phyloP scores from a whole-genome alignment of 1,140 invertebrate genomes.

The Dysdera silvatica region DNA sequence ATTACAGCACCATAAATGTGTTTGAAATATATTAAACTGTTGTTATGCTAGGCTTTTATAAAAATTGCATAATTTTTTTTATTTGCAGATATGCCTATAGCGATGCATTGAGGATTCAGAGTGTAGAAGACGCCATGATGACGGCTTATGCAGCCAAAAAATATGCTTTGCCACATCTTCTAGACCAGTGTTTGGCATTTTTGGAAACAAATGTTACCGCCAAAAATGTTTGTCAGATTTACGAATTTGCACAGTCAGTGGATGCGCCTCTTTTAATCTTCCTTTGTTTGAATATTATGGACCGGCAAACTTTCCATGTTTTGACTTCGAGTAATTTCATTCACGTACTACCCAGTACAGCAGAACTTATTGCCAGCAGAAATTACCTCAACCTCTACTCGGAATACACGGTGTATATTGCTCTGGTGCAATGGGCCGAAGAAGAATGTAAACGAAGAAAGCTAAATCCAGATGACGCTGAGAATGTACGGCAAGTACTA shows the following conservation, averaged over 20 bases:
- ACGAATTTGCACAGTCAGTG: conserved; percentile 35
- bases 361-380: conserved; percentile 35
- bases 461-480: conserved; percentile 24
- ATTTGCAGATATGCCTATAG: conserved; percentile 30
- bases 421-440: conserved; percentile 35
- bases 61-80: no score
- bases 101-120: conserved; percentile 36
- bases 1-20: no score
- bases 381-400: conserved; percentile 37
- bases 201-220: conserved; percentile 36
- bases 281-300: conserved; percentile 38
- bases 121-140: conserved; percentile 39
- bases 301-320: conserved; percentile 38
- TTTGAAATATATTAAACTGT: no score
- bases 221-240: conserved; percentile 36
- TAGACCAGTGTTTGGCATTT: conserved; percentile 36
- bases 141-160: conserved; percentile 39
- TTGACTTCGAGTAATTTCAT: conserved; percentile 30
- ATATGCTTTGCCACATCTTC: conserved; percentile 36
- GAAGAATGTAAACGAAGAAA: conserved; percentile 33
- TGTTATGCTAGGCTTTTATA: no score
- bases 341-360: conserved; percentile 29
- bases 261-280: conserved; percentile 37
- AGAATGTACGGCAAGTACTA: conserved; percentile 15
- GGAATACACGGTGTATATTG: conserved; percentile 35